Base-by-base conservation (phyloP, 2,113 vertebrate genomes). In the Lipophrys pholis region DNA sequence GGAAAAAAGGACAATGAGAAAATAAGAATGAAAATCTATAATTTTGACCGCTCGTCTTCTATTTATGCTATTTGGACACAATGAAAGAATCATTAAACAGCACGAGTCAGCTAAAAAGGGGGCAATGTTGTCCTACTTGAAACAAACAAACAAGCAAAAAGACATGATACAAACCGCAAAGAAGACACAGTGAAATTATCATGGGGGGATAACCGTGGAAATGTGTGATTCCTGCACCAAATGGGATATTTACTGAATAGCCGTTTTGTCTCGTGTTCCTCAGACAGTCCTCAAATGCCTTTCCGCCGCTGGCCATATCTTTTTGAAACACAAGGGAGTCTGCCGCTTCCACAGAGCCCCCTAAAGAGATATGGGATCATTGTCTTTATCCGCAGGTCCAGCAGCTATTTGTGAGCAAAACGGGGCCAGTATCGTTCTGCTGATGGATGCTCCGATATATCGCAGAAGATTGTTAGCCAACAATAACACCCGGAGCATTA, bases 191-290 rank as follows among this genome's bases (percentile, higher is more conserved):
- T 69, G 15, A 64, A 69, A 78, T 84, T 36, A 76, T 82, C 56
- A 76, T 14, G 6, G 52, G 56, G 56, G 60, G 71, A 71, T 52
- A 65, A 45, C 38, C 6, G 4, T 64, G 66, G 54, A 81, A 75
- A 78, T 76, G 65, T 61, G 42, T 45, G 59, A 73, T 85, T 80
- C 71, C 56, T 61, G 40, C 46, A 8, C 67, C 56, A 67, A 78
- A 82, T 60, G n/a, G 67, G 69, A 68, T 76, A 65, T 82, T 84
- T 84, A 75, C 54, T 42, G n/a, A 74, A 76, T 42, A 39, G 43
- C 14, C 74, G 62, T 81, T 83, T 55, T 46, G 36, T 48, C 61
- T 76, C 62, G 46, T 73, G 83, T 78, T 66, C 73, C 50, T 49
- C 48, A 58, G 59, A 77, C 67, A 58, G 59, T 61, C 46, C 49